Conservation (phyloP, 2,797 vertebrate genomes). For the Poecile montanus region DNA sequence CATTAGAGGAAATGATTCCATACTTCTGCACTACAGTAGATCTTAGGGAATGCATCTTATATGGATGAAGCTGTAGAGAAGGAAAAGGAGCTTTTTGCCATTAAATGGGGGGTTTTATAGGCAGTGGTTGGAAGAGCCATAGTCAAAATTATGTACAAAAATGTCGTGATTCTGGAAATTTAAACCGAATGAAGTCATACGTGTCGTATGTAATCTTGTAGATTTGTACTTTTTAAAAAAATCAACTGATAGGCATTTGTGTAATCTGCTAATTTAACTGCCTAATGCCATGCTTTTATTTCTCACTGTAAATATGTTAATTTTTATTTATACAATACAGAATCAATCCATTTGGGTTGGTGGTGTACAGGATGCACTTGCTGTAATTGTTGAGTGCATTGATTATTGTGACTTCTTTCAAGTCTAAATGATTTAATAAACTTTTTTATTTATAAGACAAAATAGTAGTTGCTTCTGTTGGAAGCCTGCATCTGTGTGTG, state of each 20-base stretch:
- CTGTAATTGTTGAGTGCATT: constrained; percentile 83
- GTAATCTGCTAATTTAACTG: constrained; percentile 71
- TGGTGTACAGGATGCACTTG: constrained; percentile 89
- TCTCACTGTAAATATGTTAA: constrained; percentile 93
- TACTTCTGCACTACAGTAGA: constrained; percentile 60
- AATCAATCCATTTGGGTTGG: constrained; percentile 98
- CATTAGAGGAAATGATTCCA: constrained; percentile 51
- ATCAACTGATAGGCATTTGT: constrained; percentile 62
- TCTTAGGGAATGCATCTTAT: constrained; percentile 67
- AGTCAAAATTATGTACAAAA: constrained; percentile 63
- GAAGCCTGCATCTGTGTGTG: background rate
- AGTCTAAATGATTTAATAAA: constrained; percentile 98
- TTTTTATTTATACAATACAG: constrained; percentile 92
- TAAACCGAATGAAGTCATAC: constrained; percentile 63
- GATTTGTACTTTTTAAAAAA: constrained; percentile 55
- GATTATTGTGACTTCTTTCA: constrained; percentile 98
- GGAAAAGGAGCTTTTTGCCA: constrained; percentile 57
- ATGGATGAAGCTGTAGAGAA: constrained; percentile 44
- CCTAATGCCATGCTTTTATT: constrained; percentile 73
- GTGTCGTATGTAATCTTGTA: constrained; percentile 63
- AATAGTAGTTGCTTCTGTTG: constrained; percentile 63
- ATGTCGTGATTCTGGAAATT: constrained; percentile 63
- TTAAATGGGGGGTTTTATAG: constrained; percentile 20
- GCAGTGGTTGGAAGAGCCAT: constrained; percentile 52
- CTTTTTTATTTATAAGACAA: constrained; percentile 79